These are phyloP conservation scores for Strigamia maritima DNA, from an alignment of 2,888 invertebrate species.

Conservation along the genomic window DNA sequence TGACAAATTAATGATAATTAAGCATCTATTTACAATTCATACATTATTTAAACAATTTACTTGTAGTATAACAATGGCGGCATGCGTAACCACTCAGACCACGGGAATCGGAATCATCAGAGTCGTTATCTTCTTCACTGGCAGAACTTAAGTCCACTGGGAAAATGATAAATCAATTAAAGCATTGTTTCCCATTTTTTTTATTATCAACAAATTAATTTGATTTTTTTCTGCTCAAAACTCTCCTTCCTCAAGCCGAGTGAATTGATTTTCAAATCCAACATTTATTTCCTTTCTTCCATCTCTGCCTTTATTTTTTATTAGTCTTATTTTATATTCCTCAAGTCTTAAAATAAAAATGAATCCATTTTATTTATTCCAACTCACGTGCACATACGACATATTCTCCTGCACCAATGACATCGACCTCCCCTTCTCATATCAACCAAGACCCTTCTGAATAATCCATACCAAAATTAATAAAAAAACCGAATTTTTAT, in stretches of 20 bases:
- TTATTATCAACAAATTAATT: not conserved
- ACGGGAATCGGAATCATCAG: conserved; percentile 90
- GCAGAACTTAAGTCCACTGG: conserved; percentile 63
- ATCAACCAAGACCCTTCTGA: not conserved
- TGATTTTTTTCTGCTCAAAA: not conserved
- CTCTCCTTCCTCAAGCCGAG: not conserved
- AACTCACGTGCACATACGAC: conserved; percentile 9
- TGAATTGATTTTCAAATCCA: conserved; percentile 8
- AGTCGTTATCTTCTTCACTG: conserved; percentile 75
- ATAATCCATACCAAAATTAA: conserved; percentile 16
- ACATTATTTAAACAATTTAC: conserved; percentile 53
- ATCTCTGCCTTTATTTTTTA: not conserved
- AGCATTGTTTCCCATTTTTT: not conserved
- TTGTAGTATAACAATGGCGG: conserved; percentile 70
- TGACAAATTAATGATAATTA: not conserved
- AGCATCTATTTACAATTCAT: not conserved
- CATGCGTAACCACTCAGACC: conserved; percentile 70
- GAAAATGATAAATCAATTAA: not conserved
- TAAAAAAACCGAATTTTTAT: not conserved
- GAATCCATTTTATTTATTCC: conserved; percentile 25
- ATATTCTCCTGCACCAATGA: not conserved
- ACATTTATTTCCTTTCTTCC: not conserved
- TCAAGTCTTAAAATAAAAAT: conserved; percentile 26
- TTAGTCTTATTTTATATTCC: not conserved
- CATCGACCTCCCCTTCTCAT: not conserved